Conservation (phyloP, 2,888 invertebrate species). For the Epirrita christyi region DNA sequence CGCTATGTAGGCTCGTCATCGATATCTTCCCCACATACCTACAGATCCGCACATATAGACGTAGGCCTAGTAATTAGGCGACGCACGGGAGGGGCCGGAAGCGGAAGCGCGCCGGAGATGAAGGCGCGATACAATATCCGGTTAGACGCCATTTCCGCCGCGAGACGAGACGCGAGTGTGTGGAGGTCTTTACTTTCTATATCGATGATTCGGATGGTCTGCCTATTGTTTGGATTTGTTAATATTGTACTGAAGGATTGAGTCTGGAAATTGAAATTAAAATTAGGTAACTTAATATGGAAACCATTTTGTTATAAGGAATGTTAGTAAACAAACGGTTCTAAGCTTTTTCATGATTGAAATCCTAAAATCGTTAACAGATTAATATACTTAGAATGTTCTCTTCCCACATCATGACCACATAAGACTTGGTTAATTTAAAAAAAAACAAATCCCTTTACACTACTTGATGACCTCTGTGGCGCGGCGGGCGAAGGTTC, state of each 20-base stretch:
- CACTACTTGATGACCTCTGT: no score
- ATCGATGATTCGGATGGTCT: constrained; percentile 46
- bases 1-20: constrained; percentile 2
- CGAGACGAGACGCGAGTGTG: constrained; percentile 72
- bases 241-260: background rate
- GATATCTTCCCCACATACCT: constrained; percentile 16
- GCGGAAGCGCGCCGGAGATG: constrained; percentile 83
- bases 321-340: no score
- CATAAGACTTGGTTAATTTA: no score
- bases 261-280: constrained; percentile 5
- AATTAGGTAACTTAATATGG: background rate
- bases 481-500: no score
- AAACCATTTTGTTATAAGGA: no score
- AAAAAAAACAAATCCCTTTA: no score
- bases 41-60: constrained; percentile 29
- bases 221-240: constrained; percentile 16
- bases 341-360: no score
- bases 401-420: no score
- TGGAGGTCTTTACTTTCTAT: constrained; percentile 57
- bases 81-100: constrained; percentile 70
- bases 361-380: no score
- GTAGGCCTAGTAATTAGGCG: constrained; percentile 77
- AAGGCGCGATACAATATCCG: constrained; percentile 85
- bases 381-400: no score
- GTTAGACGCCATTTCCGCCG: constrained; percentile 83